Conservation (phyloP, 2,113 vertebrate species). For the Opisthocomus hoazin region DNA sequence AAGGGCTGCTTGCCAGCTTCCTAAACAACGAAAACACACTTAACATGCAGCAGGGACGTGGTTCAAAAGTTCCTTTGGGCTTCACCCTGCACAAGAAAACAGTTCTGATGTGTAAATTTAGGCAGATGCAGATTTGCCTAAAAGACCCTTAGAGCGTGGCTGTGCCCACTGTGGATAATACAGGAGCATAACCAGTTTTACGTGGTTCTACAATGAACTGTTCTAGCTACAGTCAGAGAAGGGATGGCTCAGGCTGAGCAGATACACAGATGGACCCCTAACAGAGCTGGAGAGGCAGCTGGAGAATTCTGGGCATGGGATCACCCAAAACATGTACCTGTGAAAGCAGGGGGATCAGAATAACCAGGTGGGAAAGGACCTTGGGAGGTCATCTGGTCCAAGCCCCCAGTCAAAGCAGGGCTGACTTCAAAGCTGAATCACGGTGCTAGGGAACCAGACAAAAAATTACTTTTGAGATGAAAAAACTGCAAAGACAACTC, state of each 20-base stretch:
- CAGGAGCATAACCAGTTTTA: not conserved
- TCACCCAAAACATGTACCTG: not conserved
- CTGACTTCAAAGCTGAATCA: not conserved
- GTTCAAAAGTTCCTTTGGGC: slow-evolving; percentile 38
- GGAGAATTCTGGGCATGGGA: not conserved
- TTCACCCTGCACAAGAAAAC: not conserved
- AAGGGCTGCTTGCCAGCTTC: slow-evolving; percentile 28
- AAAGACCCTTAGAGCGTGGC: not conserved
- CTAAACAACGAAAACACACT: not conserved
- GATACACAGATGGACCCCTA: not conserved
- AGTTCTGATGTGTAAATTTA: not conserved
- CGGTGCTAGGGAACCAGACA: not conserved
- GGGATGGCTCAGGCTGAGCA: not conserved
- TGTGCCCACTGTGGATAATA: not conserved
- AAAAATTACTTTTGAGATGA: not conserved
- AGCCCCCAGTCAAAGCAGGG: not conserved
- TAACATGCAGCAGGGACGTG: not conserved
- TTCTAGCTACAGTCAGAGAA: not conserved
- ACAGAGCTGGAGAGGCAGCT: not conserved
- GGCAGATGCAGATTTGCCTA: not conserved
- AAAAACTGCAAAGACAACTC: not conserved
- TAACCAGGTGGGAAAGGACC: not conserved
- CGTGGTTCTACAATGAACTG: not conserved
- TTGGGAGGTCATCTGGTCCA: not conserved
- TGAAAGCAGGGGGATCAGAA: not conserved